Conservation (phyloP, 2,797 vertebrate species). For the Graptemys geographica region DNA sequence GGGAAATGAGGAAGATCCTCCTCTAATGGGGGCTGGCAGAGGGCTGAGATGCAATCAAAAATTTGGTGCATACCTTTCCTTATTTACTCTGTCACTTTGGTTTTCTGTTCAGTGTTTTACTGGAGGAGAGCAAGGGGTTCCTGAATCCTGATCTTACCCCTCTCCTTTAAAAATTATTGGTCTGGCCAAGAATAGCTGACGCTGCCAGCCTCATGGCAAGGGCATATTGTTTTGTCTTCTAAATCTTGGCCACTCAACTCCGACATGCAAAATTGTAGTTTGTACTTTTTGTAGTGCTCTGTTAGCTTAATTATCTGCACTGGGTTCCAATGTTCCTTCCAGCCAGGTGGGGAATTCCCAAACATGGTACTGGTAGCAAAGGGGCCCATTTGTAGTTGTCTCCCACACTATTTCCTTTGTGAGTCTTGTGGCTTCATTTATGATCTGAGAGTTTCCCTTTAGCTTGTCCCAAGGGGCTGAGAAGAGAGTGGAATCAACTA, state of each 20-base stretch:
- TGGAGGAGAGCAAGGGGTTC: not conserved
- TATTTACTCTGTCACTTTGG: not conserved
- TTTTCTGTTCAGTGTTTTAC: conserved; percentile 37
- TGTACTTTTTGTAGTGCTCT: not conserved
- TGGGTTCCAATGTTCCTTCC: conserved; percentile 14
- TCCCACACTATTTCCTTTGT: not conserved
- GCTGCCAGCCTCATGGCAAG: conserved; percentile 41
- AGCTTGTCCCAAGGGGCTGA: not conserved
- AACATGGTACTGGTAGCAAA: not conserved
- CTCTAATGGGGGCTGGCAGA: not conserved
- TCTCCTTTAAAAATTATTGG: not conserved
- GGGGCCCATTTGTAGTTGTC: not conserved
- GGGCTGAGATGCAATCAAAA: not conserved
- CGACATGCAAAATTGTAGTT: conserved; percentile 22
- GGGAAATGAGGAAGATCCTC: not conserved
- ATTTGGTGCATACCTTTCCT: conserved; percentile 40
- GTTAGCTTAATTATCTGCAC: conserved; percentile 27
- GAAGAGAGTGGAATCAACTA: not conserved
- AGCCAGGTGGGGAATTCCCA: not conserved
- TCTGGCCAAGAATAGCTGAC: conserved; percentile 30
- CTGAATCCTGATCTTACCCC: not conserved
- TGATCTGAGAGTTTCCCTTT: not conserved
- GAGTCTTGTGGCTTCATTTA: not conserved
- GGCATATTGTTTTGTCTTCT: not conserved
- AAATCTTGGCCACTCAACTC: conserved; percentile 37